These are phyloP conservation scores for Euwallacea similis DNA, from an alignment of 1,140 invertebrate genomes.

Conservation along the genomic window DNA sequence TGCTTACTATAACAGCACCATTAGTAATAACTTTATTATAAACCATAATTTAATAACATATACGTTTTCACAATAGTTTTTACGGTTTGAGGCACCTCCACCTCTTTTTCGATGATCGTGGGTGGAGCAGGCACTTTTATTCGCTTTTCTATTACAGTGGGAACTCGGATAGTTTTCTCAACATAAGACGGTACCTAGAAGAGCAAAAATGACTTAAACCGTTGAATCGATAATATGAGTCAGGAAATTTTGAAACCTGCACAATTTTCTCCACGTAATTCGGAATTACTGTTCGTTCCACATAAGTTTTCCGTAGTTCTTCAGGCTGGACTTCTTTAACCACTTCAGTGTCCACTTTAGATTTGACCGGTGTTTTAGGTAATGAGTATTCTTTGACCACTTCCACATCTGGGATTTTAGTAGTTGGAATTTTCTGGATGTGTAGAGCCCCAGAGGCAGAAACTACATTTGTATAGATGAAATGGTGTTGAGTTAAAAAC, in stretches of 20 bases:
- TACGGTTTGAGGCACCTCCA: slow-evolving; percentile 34
- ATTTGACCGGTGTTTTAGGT: slow-evolving; percentile 22
- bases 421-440: slow-evolving; percentile 19
- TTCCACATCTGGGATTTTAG: background rate
- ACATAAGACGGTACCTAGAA: slow-evolving; percentile 22
- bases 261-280: slow-evolving; percentile 50
- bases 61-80: slow-evolving; percentile 19
- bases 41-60: background rate
- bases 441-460: background rate
- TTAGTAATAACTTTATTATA: too few species aligned
- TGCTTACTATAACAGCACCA: slow-evolving; percentile 3
- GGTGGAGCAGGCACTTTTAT: slow-evolving; percentile 45
- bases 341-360: slow-evolving; percentile 15
- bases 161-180: slow-evolving; percentile 43
- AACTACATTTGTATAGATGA: too few species aligned
- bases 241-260: slow-evolving; percentile 10
- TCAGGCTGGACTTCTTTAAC: slow-evolving; percentile 11
- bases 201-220: background rate
- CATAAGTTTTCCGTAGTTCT: slow-evolving; percentile 35
- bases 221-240: background rate
- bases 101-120: slow-evolving; percentile 44
- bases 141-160: slow-evolving; percentile 46
- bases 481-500: background rate
- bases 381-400: slow-evolving; percentile 30
- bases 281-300: slow-evolving; percentile 49